A percentile compares a stretch with the other conserved stretches of the same genome.
These are phyloP conservation scores for Camponotus pennsylvanicus DNA, from an alignment of 1,140 invertebrate genomes.

Conservation along the genomic window DNA sequence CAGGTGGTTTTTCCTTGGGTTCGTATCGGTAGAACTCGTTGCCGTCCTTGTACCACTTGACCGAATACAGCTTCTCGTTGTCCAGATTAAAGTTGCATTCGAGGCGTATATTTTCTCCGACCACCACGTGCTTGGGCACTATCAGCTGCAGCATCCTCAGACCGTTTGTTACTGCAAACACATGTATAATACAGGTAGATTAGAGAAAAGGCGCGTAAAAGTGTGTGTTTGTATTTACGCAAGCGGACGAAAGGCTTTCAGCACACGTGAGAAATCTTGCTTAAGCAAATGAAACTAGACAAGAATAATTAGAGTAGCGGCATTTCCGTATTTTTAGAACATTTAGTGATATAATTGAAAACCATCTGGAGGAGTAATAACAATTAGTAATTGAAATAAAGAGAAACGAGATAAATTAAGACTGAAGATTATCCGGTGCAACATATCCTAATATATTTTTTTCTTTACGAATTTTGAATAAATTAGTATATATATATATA, in stretches of 20 bases:
- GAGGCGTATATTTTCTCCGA: constrained; percentile 88
- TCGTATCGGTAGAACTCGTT: constrained; percentile 93
- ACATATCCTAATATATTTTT: not conserved
- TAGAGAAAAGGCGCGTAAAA: constrained; percentile 14
- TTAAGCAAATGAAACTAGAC: constrained; percentile 49
- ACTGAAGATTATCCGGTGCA: not conserved
- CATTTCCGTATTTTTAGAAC: constrained; percentile 31
- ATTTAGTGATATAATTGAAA: constrained; percentile 23
- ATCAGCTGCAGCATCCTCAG: constrained; percentile 89
- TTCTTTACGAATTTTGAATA: too few species aligned
- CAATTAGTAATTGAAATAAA: constrained; percentile 25
- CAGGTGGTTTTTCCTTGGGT: constrained; percentile 89
- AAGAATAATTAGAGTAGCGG: constrained; percentile 43
- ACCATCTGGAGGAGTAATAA: constrained; percentile 11
- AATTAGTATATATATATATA: too few species aligned
- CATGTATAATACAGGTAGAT: constrained; percentile 19
- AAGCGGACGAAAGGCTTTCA: not conserved
- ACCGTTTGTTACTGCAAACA: constrained; percentile 75
- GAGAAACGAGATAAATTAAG: not conserved
- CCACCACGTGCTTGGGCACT: constrained; percentile 89
- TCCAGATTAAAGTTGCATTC: constrained; percentile 90
- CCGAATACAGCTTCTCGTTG: constrained; percentile 90
- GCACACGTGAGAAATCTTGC: constrained; percentile 12
- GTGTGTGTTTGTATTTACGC: constrained; percentile 3
- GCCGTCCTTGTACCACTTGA: constrained; percentile 93